Evolutionary conservation across 2,888 invertebrate species (phyloP), one percentile per base, ranked within the genome.

Genomic region (Camptogramma bilineatum): DNA sequence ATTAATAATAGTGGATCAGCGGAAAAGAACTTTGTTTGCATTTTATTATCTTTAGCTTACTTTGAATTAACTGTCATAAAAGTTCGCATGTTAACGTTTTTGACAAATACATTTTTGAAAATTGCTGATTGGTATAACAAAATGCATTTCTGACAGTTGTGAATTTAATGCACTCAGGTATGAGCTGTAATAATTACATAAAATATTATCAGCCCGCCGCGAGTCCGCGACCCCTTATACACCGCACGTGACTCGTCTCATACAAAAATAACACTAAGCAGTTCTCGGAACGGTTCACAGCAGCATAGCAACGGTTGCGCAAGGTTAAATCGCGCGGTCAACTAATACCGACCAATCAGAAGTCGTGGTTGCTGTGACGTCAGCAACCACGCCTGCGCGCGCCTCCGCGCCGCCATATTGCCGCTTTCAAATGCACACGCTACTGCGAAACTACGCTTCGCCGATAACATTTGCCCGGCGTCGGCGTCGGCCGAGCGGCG

Each of bases 321-420:
- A 90, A 90, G 90, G 90, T 90, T 91, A 89, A 69, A 81, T 74
- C 81, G 83, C 82, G 81, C 86, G 82, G 82, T 83, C 82, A 81
- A 75, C 62, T 74, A 69, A 72, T 74, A 78, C 46, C 82, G 58
- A 63, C 93, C 93, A 93, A 92, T 91, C 73, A 73, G 73, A 57
- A 69, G 59, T 71, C 86, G 71, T 73, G 62, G 73, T 80, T 70
- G 77, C 76, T 66, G 81, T 92, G 93, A 93, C 93, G 93, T 92
- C 84, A 90, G 80, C 88, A 79, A 86, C 91, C 93, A 91, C 93
- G 93, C 93, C 93, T 88, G 91, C 93, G 91, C 92, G 91, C 91
- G 91, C 92, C 92, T 87, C 92, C 88, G 75, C 59, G 81, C 75
- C 79, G 87, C 87, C 88, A 86, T 88, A 74, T 83, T 87, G 85